These are phyloP conservation scores for Erpobdella octoculata DNA, from an alignment of 2,888 invertebrate species.

Conservation along the genomic window DNA sequence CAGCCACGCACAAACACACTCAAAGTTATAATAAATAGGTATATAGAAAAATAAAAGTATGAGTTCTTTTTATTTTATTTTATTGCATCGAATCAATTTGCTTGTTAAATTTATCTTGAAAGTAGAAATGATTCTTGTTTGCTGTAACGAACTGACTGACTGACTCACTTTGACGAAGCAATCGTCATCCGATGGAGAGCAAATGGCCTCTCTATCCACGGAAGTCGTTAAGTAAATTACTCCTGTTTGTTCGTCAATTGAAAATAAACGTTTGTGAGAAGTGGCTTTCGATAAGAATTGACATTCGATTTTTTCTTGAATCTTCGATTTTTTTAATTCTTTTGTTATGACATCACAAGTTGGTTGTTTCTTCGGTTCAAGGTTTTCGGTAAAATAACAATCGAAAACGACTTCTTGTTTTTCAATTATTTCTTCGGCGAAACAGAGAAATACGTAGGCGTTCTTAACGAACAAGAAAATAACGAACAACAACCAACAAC, in stretches of 20 bases:
- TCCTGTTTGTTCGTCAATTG: conserved; percentile 35
- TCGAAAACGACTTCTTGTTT: conserved; percentile 26
- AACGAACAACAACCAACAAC: no score
- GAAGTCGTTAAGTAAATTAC: conserved; percentile 32
- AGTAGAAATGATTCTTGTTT: no score
- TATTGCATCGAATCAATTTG: no score
- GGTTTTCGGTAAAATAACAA: conserved; percentile 29
- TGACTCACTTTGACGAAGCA: conserved; percentile 19
- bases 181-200: conserved; percentile 20
- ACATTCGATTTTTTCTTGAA: conserved; percentile 31
- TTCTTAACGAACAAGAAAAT: no score
- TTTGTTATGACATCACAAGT: conserved; percentile 11
- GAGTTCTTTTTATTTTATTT: no score
- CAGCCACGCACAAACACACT: no score
- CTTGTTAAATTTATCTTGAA: no score
- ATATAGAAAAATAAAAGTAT: no score
- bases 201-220: conserved; percentile 37
- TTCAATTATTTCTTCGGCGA: background rate
- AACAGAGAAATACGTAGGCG: no score
- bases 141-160: background rate
- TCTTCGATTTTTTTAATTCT: background rate
- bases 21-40: no score
- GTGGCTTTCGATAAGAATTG: conserved; percentile 34
- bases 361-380: conserved; percentile 18
- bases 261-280: conserved; percentile 30